Conservation (phyloP, 2,797 vertebrate genomes). For the Sebastes iracundus region DNA sequence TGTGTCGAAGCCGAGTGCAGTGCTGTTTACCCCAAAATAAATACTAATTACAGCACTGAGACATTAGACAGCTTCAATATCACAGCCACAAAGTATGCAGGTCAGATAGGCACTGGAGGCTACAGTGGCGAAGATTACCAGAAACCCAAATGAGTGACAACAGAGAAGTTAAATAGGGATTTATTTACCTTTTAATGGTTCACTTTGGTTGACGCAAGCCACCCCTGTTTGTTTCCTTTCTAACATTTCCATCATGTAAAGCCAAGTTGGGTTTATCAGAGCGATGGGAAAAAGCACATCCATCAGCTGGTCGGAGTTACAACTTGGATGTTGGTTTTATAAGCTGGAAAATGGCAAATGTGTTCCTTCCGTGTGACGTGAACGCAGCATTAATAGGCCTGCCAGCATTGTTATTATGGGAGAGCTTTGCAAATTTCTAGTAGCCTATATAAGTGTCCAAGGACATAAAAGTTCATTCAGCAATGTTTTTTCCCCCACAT, state of each 20-base stretch:
- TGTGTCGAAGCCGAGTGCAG: constrained; percentile 25
- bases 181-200: background rate
- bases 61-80: constrained; percentile 2
- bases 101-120: background rate
- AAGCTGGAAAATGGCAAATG: constrained; percentile 43
- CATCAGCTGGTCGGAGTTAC: constrained; percentile 8
- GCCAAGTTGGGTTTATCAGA: background rate
- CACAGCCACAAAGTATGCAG: background rate
- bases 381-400: constrained; percentile 1
- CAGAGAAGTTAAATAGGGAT: background rate
- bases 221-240: constrained; percentile 17
- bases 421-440: background rate
- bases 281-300: constrained; percentile 6
- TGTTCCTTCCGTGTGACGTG: constrained; percentile 21
- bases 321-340: constrained; percentile 42
- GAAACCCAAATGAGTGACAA: background rate
- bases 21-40: constrained; percentile 58
- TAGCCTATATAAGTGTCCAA: background rate
- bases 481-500: background rate
- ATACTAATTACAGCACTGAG: constrained; percentile 34
- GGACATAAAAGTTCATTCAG: background rate
- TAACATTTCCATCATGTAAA: background rate
- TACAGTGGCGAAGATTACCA: background rate
- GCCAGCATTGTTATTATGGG: constrained; percentile 4
- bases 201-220: background rate